phyloP scores from a whole-genome alignment of 2,888 invertebrate genomes.

The Caenorhabditis auriculariae region DNA sequence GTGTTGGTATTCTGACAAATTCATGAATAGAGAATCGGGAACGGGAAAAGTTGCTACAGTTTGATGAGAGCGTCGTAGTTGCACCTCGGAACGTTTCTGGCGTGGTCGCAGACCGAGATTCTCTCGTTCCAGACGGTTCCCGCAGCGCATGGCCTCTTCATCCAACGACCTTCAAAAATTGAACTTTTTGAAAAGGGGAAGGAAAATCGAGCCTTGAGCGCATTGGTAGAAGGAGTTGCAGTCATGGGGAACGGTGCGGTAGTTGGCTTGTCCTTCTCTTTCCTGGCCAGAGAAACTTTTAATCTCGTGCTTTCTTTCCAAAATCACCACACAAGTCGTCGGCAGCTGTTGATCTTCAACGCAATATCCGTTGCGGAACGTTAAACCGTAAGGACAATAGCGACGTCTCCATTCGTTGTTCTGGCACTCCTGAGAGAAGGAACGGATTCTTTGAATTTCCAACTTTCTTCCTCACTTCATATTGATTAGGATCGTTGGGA shows the following conservation, averaged over 20 bases:
- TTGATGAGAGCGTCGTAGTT: too few relatives aligned
- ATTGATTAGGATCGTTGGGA: too few relatives aligned
- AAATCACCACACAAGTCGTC: too few relatives aligned
- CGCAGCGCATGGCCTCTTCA: conserved; percentile 20
- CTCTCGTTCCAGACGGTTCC: conserved; percentile 22
- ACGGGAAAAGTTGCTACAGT: too few relatives aligned
- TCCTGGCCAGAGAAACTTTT: not conserved
- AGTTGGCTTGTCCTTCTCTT: conserved; percentile 4
- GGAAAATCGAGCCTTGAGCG: conserved; percentile 10
- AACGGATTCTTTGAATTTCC: too few relatives aligned
- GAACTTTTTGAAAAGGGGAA: not conserved
- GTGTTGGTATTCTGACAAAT: too few relatives aligned
- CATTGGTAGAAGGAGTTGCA: conserved; percentile 18
- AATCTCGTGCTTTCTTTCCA: too few relatives aligned
- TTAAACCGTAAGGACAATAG: conserved; percentile 15
- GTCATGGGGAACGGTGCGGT: conserved; percentile 8
- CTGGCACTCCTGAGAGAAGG: conserved; percentile 2
- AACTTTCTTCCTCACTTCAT: too few relatives aligned
- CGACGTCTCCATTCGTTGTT: conserved; percentile 7
- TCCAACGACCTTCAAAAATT: conserved; percentile 5
- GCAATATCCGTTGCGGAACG: conserved; percentile 13
- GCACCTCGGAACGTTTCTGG: conserved; percentile 23
- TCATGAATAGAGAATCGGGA: too few relatives aligned
- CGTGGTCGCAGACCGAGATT: conserved; percentile 16
- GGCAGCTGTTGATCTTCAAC: too few relatives aligned